Evolutionary conservation across 2,888 invertebrate genomes (phyloP), one percentile per base, ranked within the genome.

Genomic region (Pollenia angustigena): DNA sequence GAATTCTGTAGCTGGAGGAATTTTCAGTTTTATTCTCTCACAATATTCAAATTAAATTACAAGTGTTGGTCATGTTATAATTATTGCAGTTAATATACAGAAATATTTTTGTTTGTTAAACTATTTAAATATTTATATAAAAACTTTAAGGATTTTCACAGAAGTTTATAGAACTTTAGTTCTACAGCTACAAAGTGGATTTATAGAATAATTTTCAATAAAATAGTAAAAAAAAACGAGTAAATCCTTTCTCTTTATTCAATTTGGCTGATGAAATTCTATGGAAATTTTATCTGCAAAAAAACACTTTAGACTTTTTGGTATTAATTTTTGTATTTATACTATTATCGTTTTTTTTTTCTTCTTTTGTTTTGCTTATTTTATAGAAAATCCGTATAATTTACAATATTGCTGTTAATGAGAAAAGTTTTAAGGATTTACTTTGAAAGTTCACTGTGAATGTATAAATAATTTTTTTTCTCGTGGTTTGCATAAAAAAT

Each of bases 391-490:
- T 64, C 72, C 66, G 40, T 81, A 66, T 62, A 76, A 71, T 76
- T 75, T 76, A 48, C 62, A 84, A 79, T 79, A 66, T 66, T 64
- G 56, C 58, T 79, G 78, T 72, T 84, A 84, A 84, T 84, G 83
- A 84, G 83, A 84, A 84, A 84, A 84, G 64, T 84, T 84, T 84
- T 72, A 46, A 12, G 66, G 64, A 71, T 79, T 84, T 72, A 54
- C 18, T 76, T 82, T 56, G 32, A 32, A 32, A 32, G 32, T 32
- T 32, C 32, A 32, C 44, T 81, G 6, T n/a, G 7, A 44, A 40
- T 66, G 2, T 52, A 11, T 54, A 1, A 46, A 9, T n/a, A 0
- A 16, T 40, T 4, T 52, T 48, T 46, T 12, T 54, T 18, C 56
- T 32, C 11, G n/a, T 58, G 23, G 44, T 52, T 32, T 46, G 14